Base-by-base conservation (phyloP, 2,888 invertebrate species). In the Epirrita christyi region DNA sequence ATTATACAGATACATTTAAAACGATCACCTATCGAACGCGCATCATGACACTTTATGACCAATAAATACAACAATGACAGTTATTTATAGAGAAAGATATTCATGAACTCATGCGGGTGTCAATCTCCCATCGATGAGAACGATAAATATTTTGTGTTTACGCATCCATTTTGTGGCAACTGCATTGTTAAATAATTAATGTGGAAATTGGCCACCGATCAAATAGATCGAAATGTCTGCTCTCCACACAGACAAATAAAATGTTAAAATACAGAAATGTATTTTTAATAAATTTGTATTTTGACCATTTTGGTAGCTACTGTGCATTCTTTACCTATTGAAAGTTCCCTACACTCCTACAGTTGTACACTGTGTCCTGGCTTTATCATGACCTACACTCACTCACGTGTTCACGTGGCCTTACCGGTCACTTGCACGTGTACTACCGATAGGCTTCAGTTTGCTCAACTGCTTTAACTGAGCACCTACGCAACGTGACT, bases 1-100 rank as follows among this genome's bases (percentile, higher is more conserved):
- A 87, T 86, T 83, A 84, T 83, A 85, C 81, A 79, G 73, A 79
- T 78, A 80, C 76, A 78, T 81, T 84, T 81, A 81, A 85, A 84
- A 79, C 71, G 69, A 74, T 70, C 73, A 57, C 61, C 56, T 64
- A 81, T 80, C 75, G 80, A 80, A 80, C 77, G 75, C 73, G 73
- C 74, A 72, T 79, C 76, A 74, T 75, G 73, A 76, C 74, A 75
- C 67, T 85, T 86, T 83, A 86, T 78, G 75, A 74, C 73, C 80
- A 73, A 83, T 85, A 85, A 86, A 85, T 80, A 76, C 76, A 75
- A 83, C 79, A 80, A 80, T 76, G 72, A 72, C 68, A 74, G 69
- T 78, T 81, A 81, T 81, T 76, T 76, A 81, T 77, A 68, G 75
- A 68, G 68, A 76, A 76, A 80, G 68, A 74, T 81, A 76, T 80